Evolutionary conservation across 2,797 vertebrate species (phyloP), one percentile per base, ranked within the genome.

Genomic region (Philypnodon macrostomus): DNA sequence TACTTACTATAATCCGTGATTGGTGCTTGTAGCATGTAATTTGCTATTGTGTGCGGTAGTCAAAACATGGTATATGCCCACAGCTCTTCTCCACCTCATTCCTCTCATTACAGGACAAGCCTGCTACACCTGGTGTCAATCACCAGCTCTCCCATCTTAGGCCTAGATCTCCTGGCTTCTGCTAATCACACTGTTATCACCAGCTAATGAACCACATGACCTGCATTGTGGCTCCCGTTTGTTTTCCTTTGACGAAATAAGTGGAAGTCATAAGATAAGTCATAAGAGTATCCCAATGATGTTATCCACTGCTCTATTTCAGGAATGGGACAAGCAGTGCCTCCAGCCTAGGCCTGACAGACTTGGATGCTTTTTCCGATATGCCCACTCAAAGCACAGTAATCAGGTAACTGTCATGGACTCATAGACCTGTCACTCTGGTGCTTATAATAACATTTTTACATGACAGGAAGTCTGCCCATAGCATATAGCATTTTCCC

Each of bases 261-360:
- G n/a, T n/a, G n/a, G n/a, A n/a, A n/a, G n/a, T n/a, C n/a, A n/a
- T 67, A 56, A 58, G 53, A 39, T 65, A 50, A 58, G 16, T 18
- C 26, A 63, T 16, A 8, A 72, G 47, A 68, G 52, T 46, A 54
- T 32, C 23, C 15, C 17, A 44, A 18, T 44, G 6, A 30, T 18
- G 5, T 8, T 5, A 16, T 11, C 4, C 7, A 4, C 15, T 6
- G 7, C 16, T 44, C 5, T 44, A 27, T 67, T 87, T 87, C 90
- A 99, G 95, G 87, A 97, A 95, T 72, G 94, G 93, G 68, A 95
- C 93, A 85, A 96, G 94, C 88, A 97, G 95, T 64, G 87, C 92
- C 47, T 94, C 95, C 72, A 99, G 95, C 83, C 87, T 97, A 39
- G 95, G 94, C 64, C 81, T 92, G 75, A 87, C 87, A 72, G 96